Conservation (phyloP, 1,140 invertebrate species). For the Colletes latitarsis region DNA sequence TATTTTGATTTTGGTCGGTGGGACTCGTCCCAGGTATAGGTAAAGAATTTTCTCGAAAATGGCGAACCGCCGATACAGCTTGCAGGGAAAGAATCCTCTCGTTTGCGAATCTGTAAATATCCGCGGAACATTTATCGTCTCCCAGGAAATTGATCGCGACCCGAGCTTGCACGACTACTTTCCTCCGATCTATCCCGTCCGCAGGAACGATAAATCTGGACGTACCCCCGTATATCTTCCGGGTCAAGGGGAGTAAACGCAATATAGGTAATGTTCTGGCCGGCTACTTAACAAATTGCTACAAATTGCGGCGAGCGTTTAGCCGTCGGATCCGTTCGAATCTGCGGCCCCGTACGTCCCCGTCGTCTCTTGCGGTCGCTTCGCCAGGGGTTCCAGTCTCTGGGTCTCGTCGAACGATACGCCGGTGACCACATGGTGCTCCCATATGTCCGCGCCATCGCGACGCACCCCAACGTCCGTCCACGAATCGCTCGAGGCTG, state of each 20-base stretch:
- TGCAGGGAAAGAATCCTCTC: too few relatives aligned
- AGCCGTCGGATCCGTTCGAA: slow-evolving; percentile 64
- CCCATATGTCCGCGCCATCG: slow-evolving; percentile 72
- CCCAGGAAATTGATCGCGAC: slow-evolving; percentile 9
- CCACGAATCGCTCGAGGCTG: slow-evolving; percentile 3
- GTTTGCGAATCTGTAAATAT: not conserved
- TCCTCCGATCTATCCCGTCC: slow-evolving; percentile 16
- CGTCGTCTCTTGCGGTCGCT: slow-evolving; percentile 13
- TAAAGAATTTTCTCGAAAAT: too few relatives aligned
- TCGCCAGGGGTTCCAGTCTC: slow-evolving; percentile 27
- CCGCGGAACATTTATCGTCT: not conserved
- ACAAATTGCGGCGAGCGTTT: slow-evolving; percentile 80
- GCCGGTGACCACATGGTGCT: slow-evolving; percentile 73
- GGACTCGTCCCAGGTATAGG: too few relatives aligned
- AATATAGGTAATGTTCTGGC: slow-evolving; percentile 81
- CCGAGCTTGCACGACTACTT: slow-evolving; percentile 11
- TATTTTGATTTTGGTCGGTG: too few relatives aligned
- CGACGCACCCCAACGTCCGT: slow-evolving; percentile 67
- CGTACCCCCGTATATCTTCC: slow-evolving; percentile 73
- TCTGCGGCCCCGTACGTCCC: slow-evolving; percentile 42
- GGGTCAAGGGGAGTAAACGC: slow-evolving; percentile 66
- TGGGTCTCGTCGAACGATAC: slow-evolving; percentile 51
- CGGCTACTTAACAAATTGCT: slow-evolving; percentile 82
- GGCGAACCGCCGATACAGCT: too few relatives aligned
- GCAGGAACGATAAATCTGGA: slow-evolving; percentile 75